Evolutionary conservation across 2,888 invertebrate species (phyloP), one percentile per base, ranked within the genome.

Genomic region (Nephrocerus scutellatus): DNA sequence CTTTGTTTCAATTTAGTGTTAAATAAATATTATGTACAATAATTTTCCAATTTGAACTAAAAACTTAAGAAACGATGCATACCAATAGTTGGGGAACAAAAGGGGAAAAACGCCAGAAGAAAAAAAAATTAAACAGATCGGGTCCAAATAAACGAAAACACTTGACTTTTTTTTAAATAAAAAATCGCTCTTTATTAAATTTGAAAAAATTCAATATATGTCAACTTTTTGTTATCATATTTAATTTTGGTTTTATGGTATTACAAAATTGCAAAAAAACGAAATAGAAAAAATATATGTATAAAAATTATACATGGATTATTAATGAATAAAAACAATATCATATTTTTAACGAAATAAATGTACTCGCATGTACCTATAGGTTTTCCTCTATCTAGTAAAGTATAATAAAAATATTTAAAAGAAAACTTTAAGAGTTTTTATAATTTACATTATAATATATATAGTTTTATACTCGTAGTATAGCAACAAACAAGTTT

Each of bases 261-360:
- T 36, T 45, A 43, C 39, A 46, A 43, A 44, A 45, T 46, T 38
- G 32, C 29, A 41, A 39, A 42, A 39, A 45, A 47, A 38, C 20
- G 22, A 31, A 20, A 31, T 31, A n/a, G n/a, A 20, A 18, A 20
- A 9, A 13, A 18, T 15, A 32, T 12, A 12, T 12, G 21, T 32
- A 32, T 10, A 19, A 21, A 32, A 32, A n/a, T 20, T 16, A 20
- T 2, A 21, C 13, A 21, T 19, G 19, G 6, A 9, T 31, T 19
- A 31, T n/a, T 13, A n/a, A n/a, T n/a, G n/a, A n/a, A n/a, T n/a
- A n/a, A n/a, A n/a, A n/a, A n/a, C n/a, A n/a, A n/a, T n/a, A n/a
- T n/a, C n/a, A n/a, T n/a, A n/a, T n/a, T n/a, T n/a, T n/a, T n/a
- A n/a, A n/a, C n/a, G n/a, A n/a, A n/a, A n/a, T n/a, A n/a, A n/a